Conservation (phyloP, 2,888 invertebrate species). For the Oxycera nigricornis region DNA sequence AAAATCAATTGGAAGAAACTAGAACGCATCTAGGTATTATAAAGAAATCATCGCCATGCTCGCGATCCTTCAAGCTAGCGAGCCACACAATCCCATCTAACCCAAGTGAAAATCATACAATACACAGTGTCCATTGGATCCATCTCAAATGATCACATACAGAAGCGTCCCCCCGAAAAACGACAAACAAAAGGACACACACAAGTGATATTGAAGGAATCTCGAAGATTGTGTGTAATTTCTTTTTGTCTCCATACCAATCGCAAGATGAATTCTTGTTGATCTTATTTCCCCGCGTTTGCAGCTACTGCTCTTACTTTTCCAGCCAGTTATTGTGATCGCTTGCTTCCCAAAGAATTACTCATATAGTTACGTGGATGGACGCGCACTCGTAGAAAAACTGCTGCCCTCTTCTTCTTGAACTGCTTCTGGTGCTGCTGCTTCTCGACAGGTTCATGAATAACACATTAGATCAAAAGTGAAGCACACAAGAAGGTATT, state of each 20-base stretch:
- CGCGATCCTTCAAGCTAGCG: too few relatives aligned
- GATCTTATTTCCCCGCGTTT: conserved; percentile 13
- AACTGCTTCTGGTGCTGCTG: background rate
- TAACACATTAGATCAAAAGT: conserved; percentile 44
- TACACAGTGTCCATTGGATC: conserved; percentile 8
- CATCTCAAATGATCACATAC: conserved; percentile 9
- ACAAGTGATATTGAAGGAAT: conserved; percentile 42
- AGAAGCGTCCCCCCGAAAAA: background rate
- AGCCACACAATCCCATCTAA: too few relatives aligned
- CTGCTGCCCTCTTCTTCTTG: conserved; percentile 38
- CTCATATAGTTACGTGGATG: conserved; percentile 32
- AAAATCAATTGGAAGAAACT: too few relatives aligned
- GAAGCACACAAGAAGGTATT: conserved; percentile 24
- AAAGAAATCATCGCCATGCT: too few relatives aligned
- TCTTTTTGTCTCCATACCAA: conserved; percentile 40
- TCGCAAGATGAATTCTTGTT: conserved; percentile 27
- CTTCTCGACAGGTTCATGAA: conserved; percentile 42
- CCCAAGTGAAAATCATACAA: conserved; percentile 9
- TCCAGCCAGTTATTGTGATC: background rate
- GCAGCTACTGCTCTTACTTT: background rate
- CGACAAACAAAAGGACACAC: conserved; percentile 15
- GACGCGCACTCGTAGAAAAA: conserved; percentile 27
- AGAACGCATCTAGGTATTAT: too few relatives aligned
- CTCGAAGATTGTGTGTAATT: conserved; percentile 42
- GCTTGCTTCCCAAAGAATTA: conserved; percentile 38